Evolutionary conservation across 2,113 vertebrate genomes (phyloP), one percentile per base, ranked within the genome.

Genomic region (Neoarius graeffei): DNA sequence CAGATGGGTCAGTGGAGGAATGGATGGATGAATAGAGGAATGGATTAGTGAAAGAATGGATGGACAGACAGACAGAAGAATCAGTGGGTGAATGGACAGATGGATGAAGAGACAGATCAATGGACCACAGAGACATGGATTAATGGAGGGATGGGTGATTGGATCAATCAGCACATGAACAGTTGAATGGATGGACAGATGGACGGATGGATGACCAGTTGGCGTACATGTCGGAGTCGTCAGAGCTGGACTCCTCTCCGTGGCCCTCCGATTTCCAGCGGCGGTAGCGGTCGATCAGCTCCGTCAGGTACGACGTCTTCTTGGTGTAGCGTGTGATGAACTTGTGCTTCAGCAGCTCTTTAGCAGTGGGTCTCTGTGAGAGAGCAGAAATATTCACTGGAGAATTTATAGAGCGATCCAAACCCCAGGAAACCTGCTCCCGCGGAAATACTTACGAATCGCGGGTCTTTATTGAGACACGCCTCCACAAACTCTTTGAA

Each of bases 401-500:
- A 14, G 52, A 15, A 11, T 64, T 1, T 42, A 20, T 14, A 9
- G 5, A 60, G 2, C 27, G 1, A 25, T 23, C 42, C 42, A 25
- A 42, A 62, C 30, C 1, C 30, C 19, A 13, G 19, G 57, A 62
- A 20, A 30, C n/a, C 14, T 7, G 25, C 57, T 79, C 11, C 57
- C 50, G 52, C 3, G 17, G 0, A 7, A 69, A 67, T 69, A 97
- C 98, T 99, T 94, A 99, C 98, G 89, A 98, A 99, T 93, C 98
- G 95, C 9, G 98, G 98, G 92, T 99, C 98, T 94, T 99, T 99
- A 92, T 99, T 99, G 92, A 99, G 96, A 91, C 98, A 99, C 71
- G 98, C 98, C 93, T 99, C 98, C 91, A 99, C 97, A 91, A 99
- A 99, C 92, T 99, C 98, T 93, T 99, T 99, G 93, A 99, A 99